These are phyloP conservation scores for Dasysyrphus tricinctus DNA, from an alignment of 2,888 invertebrate genomes.

Conservation along the genomic window DNA sequence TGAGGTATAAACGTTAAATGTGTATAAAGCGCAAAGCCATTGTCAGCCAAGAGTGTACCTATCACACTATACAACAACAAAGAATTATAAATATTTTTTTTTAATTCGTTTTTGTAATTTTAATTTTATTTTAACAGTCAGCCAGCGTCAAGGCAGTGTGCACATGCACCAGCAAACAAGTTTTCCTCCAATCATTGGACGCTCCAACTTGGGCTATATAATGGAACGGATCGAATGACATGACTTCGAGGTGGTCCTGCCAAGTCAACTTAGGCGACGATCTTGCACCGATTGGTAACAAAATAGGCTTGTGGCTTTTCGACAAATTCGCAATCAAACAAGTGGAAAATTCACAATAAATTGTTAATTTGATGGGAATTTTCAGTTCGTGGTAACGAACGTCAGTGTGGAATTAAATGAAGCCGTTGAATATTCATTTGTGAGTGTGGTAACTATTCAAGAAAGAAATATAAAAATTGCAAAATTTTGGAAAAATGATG, in stretches of 20 bases:
- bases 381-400: constrained; percentile 46
- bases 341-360: constrained; percentile 76
- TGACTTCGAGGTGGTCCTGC: constrained; percentile 79
- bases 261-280: constrained; percentile 79
- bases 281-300: constrained; percentile 77
- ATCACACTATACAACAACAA: constrained; percentile 40
- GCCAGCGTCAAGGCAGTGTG: constrained; percentile 59
- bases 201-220: constrained; percentile 48
- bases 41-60: constrained; percentile 57
- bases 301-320: constrained; percentile 76
- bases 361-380: constrained; percentile 72
- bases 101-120: constrained; percentile 18
- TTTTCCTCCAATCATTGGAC: constrained; percentile 68
- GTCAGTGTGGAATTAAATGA: constrained; percentile 37
- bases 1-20: constrained; percentile 74
- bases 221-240: constrained; percentile 72
- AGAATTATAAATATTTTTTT: constrained; percentile 11
- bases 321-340: constrained; percentile 75
- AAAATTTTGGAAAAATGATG: neutral
- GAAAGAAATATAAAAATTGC: neutral
- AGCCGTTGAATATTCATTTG: constrained; percentile 22
- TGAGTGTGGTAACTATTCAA: neutral
- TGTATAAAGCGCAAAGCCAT: constrained; percentile 68
- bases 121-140: neutral
- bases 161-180: constrained; percentile 72